Conservation (phyloP, 2,888 invertebrate species). For the Tetheella fluctuosa region DNA sequence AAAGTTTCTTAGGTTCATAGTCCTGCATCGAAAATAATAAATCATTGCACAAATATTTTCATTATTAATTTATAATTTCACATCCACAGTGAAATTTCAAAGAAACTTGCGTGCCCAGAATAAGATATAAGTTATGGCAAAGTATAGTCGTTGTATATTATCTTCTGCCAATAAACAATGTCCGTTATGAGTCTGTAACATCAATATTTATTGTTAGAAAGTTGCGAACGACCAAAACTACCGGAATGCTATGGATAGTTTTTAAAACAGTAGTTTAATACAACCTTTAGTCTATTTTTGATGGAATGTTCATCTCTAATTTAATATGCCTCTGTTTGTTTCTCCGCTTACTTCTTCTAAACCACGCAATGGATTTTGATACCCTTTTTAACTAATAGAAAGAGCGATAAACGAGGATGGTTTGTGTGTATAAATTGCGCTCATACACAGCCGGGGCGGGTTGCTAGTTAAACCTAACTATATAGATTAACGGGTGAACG, state of each 20-base stretch:
- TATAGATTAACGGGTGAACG: no score
- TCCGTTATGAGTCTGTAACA: conserved; percentile 31
- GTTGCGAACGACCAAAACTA: conserved; percentile 26
- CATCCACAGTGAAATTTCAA: neutral
- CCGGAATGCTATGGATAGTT: conserved; percentile 36
- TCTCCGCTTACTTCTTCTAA: no score
- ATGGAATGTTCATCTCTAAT: neutral
- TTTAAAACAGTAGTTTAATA: conserved; percentile 27
- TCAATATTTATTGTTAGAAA: conserved; percentile 50
- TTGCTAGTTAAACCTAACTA: no score
- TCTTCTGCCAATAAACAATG: conserved; percentile 49
- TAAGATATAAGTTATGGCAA: conserved; percentile 11
- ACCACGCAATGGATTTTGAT: no score
- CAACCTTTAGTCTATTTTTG: neutral
- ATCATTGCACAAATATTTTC: neutral
- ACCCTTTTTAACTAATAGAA: no score
- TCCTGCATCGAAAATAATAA: neutral
- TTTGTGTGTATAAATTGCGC: no score
- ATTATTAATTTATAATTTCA: neutral
- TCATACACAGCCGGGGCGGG: no score
- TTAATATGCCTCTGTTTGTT: no score
- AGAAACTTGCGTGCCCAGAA: conserved; percentile 14
- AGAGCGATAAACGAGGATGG: no score
- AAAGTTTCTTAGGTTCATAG: no score
- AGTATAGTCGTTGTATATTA: neutral